Percentiles rank a stretch among this genome's conserved stretches.
Evolutionary conservation across 2,797 vertebrate genomes (phyloP).

Genomic region (Darevskia mixta): DNA sequence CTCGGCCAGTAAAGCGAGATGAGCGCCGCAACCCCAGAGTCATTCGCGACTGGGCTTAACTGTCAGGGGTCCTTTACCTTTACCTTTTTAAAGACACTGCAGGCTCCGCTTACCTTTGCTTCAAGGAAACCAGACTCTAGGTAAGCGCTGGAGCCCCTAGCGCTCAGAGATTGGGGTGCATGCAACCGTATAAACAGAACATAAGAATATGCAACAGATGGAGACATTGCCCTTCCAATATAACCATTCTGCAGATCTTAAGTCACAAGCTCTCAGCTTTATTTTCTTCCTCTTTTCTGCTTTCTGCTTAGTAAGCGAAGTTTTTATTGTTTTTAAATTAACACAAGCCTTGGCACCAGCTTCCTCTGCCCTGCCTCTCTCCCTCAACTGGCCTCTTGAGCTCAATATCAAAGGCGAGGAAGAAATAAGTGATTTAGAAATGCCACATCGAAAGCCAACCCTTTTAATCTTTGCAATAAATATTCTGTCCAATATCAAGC

Average conservation of each 20-base stretch:
- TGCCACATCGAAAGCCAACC: slow-evolving; percentile 22
- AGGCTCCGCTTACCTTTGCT: too few relatives aligned
- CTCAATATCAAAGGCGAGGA: slow-evolving; percentile 11
- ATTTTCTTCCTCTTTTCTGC: neutral
- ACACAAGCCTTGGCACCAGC: neutral
- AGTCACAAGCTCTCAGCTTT: neutral
- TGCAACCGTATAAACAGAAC: neutral
- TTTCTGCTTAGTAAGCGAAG: slow-evolving; percentile 35
- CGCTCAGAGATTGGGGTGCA: neutral
- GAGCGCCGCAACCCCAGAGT: too few relatives aligned
- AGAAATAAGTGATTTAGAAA: slow-evolving; percentile 49
- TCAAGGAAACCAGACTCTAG: too few relatives aligned
- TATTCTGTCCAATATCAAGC: slow-evolving; percentile 17
- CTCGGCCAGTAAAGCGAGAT: too few relatives aligned
- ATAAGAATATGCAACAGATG: neutral
- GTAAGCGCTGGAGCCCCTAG: neutral
- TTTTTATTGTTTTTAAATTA: slow-evolving; percentile 46
- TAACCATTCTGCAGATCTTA: neutral
- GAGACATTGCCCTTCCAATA: neutral
- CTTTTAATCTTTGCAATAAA: slow-evolving; percentile 49
- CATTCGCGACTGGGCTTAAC: too few relatives aligned
- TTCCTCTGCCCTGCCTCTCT: neutral
- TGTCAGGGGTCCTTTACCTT: too few relatives aligned
- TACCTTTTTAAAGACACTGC: too few relatives aligned
- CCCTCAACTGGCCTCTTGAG: slow-evolving; percentile 24